Percentiles rank a stretch among this genome's conserved stretches.
Conservation (phyloP, 2,888 invertebrate species). For the Netelia melanura region DNA sequence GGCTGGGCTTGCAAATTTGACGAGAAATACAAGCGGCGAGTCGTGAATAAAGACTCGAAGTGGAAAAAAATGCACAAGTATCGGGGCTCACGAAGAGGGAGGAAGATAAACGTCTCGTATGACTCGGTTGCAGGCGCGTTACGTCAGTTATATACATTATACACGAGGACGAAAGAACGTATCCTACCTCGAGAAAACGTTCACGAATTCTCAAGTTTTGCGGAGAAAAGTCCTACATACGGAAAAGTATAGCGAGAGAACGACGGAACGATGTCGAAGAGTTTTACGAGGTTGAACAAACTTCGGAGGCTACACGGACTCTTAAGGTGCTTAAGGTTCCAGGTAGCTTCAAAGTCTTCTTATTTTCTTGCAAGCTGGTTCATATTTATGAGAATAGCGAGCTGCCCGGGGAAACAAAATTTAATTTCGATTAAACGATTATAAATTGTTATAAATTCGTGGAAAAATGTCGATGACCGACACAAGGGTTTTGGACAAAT, state of each 20-base stretch:
- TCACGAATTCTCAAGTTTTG: not conserved
- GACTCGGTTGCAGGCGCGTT: slow-evolving; percentile 23
- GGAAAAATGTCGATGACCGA: too few relatives aligned
- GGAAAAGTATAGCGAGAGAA: not conserved
- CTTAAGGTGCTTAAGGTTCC: too few relatives aligned
- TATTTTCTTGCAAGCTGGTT: too few relatives aligned
- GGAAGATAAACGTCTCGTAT: slow-evolving; percentile 22
- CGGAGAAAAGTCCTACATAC: not conserved
- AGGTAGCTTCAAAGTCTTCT: too few relatives aligned
- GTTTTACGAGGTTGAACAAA: too few relatives aligned
- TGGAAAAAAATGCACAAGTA: slow-evolving; percentile 37
- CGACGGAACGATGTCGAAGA: too few relatives aligned
- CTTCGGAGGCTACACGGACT: too few relatives aligned
- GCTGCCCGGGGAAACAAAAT: too few relatives aligned
- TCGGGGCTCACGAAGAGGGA: not conserved
- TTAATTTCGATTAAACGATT: too few relatives aligned
- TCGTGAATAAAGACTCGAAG: slow-evolving; percentile 31
- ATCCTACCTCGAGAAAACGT: not conserved
- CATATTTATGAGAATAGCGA: too few relatives aligned
- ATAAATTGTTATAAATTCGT: too few relatives aligned
- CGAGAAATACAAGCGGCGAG: slow-evolving; percentile 54
- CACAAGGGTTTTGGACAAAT: too few relatives aligned
- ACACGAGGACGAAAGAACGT: not conserved
- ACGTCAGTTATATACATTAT: not conserved
- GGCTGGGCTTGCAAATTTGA: slow-evolving; percentile 64